These are phyloP conservation scores for Trachelus tabidus DNA, from an alignment of 2,888 invertebrate genomes.

Conservation along the genomic window DNA sequence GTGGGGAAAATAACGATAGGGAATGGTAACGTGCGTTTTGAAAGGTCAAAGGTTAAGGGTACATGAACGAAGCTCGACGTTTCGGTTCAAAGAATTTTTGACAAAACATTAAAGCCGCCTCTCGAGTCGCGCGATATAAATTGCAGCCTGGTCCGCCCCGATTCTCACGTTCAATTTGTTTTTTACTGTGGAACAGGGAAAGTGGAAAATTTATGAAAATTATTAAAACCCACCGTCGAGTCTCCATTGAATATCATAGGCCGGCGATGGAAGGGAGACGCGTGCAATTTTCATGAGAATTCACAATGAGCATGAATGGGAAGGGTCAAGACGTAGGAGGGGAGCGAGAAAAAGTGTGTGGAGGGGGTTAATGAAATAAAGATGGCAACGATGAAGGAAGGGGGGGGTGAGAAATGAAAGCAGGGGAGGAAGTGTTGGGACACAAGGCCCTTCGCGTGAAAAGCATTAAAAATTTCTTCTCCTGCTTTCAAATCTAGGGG, in stretches of 20 bases:
- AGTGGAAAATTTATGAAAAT: conserved; percentile 50
- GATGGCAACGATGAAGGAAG: neutral
- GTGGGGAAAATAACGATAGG: neutral
- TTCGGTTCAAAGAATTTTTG: neutral
- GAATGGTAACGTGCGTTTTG: neutral
- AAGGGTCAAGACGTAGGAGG: neutral
- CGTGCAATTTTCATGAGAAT: conserved; percentile 14
- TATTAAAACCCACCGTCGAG: conserved; percentile 17
- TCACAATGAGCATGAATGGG: neutral
- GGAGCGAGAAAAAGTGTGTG: too few species aligned
- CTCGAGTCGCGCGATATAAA: neutral
- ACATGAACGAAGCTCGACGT: neutral
- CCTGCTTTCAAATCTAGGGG: neutral
- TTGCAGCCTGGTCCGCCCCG: neutral
- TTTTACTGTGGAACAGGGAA: conserved; percentile 22
- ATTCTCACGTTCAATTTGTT: conserved; percentile 47
- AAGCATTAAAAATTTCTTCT: neutral
- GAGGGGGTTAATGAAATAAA: neutral
- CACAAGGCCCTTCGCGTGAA: neutral
- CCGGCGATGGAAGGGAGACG: conserved; percentile 28
- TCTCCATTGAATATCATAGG: conserved; percentile 10
- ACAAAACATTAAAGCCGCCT: neutral
- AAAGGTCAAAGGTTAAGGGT: neutral
- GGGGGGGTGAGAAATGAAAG: neutral
- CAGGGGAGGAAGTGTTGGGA: neutral